Conservation (phyloP, 92 coral and sea anemone genomes). For the Porites evermanni region DNA sequence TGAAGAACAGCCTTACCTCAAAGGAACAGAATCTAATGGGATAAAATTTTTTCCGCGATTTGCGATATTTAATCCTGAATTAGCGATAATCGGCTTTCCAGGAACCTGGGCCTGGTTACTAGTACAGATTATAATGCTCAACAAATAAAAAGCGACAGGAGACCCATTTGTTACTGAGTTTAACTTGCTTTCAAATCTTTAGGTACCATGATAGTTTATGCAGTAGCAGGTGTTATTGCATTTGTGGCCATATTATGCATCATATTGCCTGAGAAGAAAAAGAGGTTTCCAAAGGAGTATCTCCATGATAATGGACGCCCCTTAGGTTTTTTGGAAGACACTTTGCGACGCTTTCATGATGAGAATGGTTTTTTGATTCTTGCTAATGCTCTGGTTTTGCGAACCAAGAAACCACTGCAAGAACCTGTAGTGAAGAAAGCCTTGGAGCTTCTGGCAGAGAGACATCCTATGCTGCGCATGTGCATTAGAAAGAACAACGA, state of each 20-base stretch:
- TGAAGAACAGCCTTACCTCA: no score
- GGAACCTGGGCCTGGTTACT: no score
- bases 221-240: neutral
- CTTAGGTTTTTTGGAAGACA: neutral
- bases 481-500: neutral
- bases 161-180: no score
- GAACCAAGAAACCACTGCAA: neutral
- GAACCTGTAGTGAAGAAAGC: conserved; percentile 3
- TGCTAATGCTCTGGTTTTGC: neutral
- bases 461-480: conserved; percentile 6
- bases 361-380: neutral
- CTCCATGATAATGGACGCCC: conserved; percentile 3
- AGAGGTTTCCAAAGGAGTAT: neutral
- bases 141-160: no score
- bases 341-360: neutral
- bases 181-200: no score
- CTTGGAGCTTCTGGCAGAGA: neutral
- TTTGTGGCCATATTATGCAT: neutral
- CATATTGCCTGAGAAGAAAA: neutral
- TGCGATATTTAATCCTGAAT: no score
- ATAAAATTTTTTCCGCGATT: no score
- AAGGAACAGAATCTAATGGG: no score
- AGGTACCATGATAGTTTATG: neutral
- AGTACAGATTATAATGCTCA: no score
- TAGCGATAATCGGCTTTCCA: no score